A percentile compares a stretch with the other conserved stretches of the same genome.
phyloP scores from a whole-genome alignment of 2,797 vertebrate genomes.

The Amniataba percoides region DNA sequence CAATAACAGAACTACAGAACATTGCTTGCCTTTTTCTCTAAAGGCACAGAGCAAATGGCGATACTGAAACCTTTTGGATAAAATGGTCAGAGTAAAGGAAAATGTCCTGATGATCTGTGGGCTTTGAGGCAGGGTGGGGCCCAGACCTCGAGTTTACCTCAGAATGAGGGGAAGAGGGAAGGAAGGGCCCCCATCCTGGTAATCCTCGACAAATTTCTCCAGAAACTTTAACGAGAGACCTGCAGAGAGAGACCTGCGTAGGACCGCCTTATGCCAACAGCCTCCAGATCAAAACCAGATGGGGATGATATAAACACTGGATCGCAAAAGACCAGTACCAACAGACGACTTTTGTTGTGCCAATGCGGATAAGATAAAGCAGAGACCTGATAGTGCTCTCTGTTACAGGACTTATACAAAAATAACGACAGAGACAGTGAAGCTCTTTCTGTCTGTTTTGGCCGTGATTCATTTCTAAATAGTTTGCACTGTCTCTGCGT shows the following conservation, averaged over 20 bases:
- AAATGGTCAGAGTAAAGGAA: conserved; percentile 2
- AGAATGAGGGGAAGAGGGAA: conserved; percentile 12
- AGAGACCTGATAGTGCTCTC: conserved; percentile 23
- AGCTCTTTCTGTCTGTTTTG: conserved; percentile 35
- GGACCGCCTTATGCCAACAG: conserved; percentile 32
- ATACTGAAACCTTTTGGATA: conserved; percentile 9
- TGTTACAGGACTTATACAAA: conserved; percentile 38
- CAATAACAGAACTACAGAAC: background rate
- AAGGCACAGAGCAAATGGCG: background rate
- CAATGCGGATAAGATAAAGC: conserved; percentile 36
- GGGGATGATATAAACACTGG: conserved; percentile 62
- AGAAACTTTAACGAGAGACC: conserved; percentile 21
- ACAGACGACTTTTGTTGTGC: conserved; percentile 51
- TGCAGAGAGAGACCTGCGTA: conserved; percentile 32
- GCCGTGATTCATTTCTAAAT: conserved; percentile 36
- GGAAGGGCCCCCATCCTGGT: conserved; percentile 12
- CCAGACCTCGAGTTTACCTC: background rate
- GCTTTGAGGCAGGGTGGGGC: background rate
- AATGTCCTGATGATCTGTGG: conserved; percentile 19
- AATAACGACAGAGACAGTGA: conserved; percentile 53
- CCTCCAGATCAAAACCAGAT: conserved; percentile 71
- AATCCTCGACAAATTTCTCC: conserved; percentile 54
- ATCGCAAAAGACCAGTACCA: conserved; percentile 22
- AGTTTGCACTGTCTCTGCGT: conserved; percentile 15
- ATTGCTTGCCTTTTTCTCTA: background rate